phyloP scores from a whole-genome alignment of 1,140 invertebrate species.

The Bombus affinis region DNA sequence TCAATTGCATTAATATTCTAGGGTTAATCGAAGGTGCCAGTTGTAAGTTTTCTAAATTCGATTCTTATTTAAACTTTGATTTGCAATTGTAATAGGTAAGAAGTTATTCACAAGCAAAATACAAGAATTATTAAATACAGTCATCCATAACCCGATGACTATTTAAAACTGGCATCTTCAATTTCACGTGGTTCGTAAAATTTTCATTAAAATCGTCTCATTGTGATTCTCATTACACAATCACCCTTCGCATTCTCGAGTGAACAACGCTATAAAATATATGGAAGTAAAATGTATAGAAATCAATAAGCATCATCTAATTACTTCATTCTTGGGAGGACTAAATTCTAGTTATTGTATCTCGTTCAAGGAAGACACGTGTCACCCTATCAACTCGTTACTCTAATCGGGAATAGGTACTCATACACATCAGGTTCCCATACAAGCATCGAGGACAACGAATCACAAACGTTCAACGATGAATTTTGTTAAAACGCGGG shows the following conservation, averaged over 20 bases:
- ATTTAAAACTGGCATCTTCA: slow-evolving; percentile 20
- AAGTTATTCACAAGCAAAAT: too few species aligned
- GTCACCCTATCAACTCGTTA: slow-evolving; percentile 48
- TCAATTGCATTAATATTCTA: slow-evolving; percentile 30
- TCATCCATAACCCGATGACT: neutral
- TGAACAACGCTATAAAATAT: slow-evolving; percentile 52
- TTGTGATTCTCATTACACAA: slow-evolving; percentile 33
- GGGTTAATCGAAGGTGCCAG: slow-evolving; percentile 39
- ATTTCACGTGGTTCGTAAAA: neutral
- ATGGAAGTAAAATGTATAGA: slow-evolving; percentile 49
- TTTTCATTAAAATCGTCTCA: slow-evolving; percentile 11
- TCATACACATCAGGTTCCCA: neutral
- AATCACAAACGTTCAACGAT: slow-evolving; percentile 20
- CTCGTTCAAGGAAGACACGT: slow-evolving; percentile 64
- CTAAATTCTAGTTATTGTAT: slow-evolving; percentile 68
- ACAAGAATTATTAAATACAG: neutral
- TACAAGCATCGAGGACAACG: slow-evolving; percentile 21
- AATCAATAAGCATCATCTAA: slow-evolving; percentile 46
- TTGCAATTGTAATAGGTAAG: neutral
- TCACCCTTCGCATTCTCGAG: slow-evolving; percentile 18
- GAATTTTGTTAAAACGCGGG: slow-evolving; percentile 12
- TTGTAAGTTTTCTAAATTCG: neutral
- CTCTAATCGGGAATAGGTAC: neutral
- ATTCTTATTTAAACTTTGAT: neutral
- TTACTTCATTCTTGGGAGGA: slow-evolving; percentile 23